Evolutionary conservation across 2,888 invertebrate genomes (phyloP).

Genomic region (Mantis religiosa): DNA sequence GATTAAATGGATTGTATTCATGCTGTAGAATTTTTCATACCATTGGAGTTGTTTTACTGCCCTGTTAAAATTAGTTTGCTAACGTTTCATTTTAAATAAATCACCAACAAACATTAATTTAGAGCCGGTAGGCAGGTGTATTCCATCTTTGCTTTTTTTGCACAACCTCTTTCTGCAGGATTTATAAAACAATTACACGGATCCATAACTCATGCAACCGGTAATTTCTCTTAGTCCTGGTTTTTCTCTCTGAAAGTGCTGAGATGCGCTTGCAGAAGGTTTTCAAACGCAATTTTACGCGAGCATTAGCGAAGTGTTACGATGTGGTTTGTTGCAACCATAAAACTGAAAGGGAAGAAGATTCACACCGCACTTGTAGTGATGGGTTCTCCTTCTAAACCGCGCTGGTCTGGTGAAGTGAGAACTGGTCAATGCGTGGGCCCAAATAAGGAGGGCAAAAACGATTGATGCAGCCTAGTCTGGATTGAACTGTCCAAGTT

Average conservation of each 20-base stretch:
- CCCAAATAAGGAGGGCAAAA: not conserved
- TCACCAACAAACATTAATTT: not conserved
- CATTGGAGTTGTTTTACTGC: not conserved
- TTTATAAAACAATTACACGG: not conserved
- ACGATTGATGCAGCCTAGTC: not conserved
- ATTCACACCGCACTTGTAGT: not conserved
- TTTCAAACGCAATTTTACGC: not conserved
- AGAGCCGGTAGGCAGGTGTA: not conserved
- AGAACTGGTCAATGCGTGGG: not conserved
- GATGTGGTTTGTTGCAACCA: not conserved
- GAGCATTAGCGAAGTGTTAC: not conserved
- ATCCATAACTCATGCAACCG: not conserved
- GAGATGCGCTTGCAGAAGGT: not conserved
- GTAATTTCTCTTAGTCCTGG: not conserved
- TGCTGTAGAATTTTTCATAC: not conserved
- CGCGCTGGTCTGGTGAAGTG: not conserved
- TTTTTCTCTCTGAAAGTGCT: not conserved
- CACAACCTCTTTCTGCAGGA: not conserved
- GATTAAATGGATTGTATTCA: not conserved
- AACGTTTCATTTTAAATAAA: not conserved
- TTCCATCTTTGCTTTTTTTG: not conserved
- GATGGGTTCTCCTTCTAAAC: not conserved
- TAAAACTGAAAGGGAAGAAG: not conserved
- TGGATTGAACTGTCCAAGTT: not conserved
- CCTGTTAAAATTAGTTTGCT: not conserved